Evolutionary conservation across 2,113 vertebrate species (phyloP), one percentile per base, ranked within the genome.

Genomic region (Mystacornis crossleyi): DNA sequence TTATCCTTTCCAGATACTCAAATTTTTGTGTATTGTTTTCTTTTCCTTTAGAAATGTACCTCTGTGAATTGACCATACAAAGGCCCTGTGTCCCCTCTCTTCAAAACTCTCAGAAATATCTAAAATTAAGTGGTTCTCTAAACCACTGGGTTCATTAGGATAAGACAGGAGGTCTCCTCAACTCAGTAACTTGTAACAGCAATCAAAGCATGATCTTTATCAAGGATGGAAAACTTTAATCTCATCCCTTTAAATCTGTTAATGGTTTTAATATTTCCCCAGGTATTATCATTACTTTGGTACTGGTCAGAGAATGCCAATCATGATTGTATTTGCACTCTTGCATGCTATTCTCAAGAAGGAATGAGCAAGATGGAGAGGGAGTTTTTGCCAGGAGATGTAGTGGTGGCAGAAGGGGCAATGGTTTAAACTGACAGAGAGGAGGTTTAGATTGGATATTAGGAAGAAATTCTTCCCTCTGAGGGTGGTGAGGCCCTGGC

Each of bases 391-490:
- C 29, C 62, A 47, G 60, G 28, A 16, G 17, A 31, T 40, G 19
- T 5, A 47, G 79, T 15, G 40, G 42, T 75, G 25, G 29, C 25
- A 42, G 17, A 61, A 61, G 3, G 8, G 38, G 25, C n/a, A 47
- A 69, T 33, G n/a, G 29, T 34, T 60, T 12, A 40, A 47, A 75
- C 11, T 34, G 40, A 10, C 20, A 61, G 29, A 34, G 12, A 24
- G 17, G 3, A 2, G 25, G 9, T 18, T 69, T 42, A 18, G 9
- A 10, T 20, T 2, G 1, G 23, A 9, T 42, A 48, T 54, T 2
- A 18, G 34, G 62, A 42, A 48, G 17, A 26, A 54, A 34, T 42
- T 69, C 16, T 9, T 28, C 8, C 14, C 40, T 82, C 2, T 18
- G 29, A 61, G 14, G 9, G 10, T 55, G 48, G 0, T 1, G n/a